phyloP scores from a whole-genome alignment of 2,888 invertebrate genomes.

The Epinotia demarniana region DNA sequence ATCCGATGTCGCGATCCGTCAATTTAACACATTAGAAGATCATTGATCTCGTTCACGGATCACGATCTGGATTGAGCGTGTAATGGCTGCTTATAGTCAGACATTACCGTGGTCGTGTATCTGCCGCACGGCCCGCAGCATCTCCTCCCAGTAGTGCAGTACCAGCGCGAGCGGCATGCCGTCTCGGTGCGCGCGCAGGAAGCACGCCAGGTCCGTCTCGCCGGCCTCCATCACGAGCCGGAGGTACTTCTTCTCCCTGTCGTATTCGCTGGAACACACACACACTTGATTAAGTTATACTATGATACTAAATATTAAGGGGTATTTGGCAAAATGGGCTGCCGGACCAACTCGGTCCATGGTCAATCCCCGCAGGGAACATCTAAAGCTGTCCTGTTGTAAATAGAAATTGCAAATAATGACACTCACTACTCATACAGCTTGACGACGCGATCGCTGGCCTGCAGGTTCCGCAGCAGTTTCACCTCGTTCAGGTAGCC shows the following conservation, averaged over 20 bases:
- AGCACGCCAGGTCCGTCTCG: constrained; percentile 93
- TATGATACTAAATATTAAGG: too few species aligned
- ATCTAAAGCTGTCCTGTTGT: too few species aligned
- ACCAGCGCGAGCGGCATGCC: constrained; percentile 90
- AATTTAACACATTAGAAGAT: too few species aligned
- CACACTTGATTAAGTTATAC: too few species aligned
- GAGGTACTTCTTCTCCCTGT: constrained; percentile 86
- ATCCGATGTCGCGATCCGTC: too few species aligned
- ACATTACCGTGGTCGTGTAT: constrained; percentile 93
- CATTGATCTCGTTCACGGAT: too few species aligned
- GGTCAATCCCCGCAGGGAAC: too few species aligned
- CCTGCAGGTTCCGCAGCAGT: constrained; percentile 91
- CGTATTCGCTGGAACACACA: constrained; percentile 86
- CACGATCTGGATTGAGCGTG: too few species aligned
- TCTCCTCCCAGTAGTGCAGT: constrained; percentile 96
- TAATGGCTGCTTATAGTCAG: too few species aligned
- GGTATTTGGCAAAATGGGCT: too few species aligned
- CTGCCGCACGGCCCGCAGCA: constrained; percentile 95
- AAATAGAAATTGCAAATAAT: too few species aligned
- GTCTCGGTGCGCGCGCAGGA: constrained; percentile 86
- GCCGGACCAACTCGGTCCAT: too few species aligned
- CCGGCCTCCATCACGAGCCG: constrained; percentile 97
- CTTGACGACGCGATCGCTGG: constrained; percentile 91
- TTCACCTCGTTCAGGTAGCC: constrained; percentile 96
- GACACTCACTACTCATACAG: constrained; percentile 74